Evolutionary conservation across 2,797 vertebrate species (phyloP).

Genomic region (Siniperca obscura): DNA sequence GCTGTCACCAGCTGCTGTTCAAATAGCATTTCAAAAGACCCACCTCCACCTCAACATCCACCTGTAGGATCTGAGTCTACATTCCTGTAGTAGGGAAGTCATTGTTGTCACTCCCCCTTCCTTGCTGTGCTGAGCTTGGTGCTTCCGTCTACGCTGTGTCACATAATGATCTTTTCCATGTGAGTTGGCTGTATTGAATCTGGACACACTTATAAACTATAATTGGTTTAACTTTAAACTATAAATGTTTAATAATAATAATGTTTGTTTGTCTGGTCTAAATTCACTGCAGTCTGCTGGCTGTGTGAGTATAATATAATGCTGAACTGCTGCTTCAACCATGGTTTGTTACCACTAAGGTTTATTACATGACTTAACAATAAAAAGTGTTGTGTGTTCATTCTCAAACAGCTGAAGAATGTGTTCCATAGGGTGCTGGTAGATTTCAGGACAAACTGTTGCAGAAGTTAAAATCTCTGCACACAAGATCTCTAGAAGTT

Average conservation of each 20-base stretch:
- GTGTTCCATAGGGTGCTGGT: neutral
- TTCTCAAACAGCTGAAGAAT: neutral
- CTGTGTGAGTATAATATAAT: neutral
- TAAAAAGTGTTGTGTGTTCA: neutral
- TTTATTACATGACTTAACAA: constrained; percentile 7
- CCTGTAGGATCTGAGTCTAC: too few species aligned
- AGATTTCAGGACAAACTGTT: neutral
- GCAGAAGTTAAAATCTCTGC: neutral
- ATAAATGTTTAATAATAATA: neutral
- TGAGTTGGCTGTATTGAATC: neutral
- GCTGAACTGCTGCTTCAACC: constrained; percentile 1
- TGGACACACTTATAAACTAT: constrained; percentile 19
- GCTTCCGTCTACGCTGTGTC: neutral
- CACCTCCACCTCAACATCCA: neutral
- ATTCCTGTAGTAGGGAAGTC: neutral
- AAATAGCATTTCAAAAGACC: neutral
- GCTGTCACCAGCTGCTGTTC: neutral
- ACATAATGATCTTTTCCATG: constrained; percentile 1
- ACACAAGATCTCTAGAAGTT: neutral
- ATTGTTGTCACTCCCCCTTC: neutral
- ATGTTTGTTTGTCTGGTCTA: constrained; percentile 10
- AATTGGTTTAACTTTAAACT: neutral
- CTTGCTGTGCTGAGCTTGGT: neutral
- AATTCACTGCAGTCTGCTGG: neutral
- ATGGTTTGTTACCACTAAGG: neutral